These are phyloP conservation scores for Idaea biselata DNA, from an alignment of 2,888 invertebrate genomes.

Conservation along the genomic window DNA sequence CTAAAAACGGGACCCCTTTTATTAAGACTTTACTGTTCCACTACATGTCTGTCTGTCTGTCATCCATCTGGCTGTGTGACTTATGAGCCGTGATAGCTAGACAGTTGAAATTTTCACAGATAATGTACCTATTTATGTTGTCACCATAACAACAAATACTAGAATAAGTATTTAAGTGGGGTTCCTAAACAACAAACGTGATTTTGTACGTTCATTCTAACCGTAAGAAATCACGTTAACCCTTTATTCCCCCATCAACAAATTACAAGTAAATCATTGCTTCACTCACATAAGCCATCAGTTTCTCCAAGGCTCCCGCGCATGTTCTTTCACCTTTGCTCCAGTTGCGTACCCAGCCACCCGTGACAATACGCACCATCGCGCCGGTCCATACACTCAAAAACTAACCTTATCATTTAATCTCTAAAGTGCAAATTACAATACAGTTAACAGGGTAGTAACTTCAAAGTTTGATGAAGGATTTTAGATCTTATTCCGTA, in stretches of 20 bases:
- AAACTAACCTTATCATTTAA: conserved; percentile 13
- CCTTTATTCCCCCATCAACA: neutral
- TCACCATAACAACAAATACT: no score
- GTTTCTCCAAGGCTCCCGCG: conserved; percentile 34
- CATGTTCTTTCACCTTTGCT: conserved; percentile 77
- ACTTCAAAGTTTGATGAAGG: conserved; percentile 8
- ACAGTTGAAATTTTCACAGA: no score
- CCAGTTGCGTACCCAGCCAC: conserved; percentile 63
- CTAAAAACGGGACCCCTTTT: no score
- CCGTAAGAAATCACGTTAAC: no score
- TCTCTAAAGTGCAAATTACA: neutral
- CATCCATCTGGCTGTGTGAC: no score
- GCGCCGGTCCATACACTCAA: conserved; percentile 23
- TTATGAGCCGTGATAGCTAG: no score
- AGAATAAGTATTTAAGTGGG: no score
- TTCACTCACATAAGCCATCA: conserved; percentile 18
- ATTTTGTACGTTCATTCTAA: no score
- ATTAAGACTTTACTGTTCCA: no score
- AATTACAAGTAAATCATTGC: conserved; percentile 15
- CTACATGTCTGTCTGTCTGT: no score
- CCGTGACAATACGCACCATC: conserved; percentile 66
- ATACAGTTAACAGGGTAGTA: neutral
- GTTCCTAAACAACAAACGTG: no score
- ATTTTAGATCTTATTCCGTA: conserved; percentile 13
- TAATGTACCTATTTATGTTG: no score